phyloP scores from a whole-genome alignment of 2,113 vertebrate species.

The Pleuronectes platessa region DNA sequence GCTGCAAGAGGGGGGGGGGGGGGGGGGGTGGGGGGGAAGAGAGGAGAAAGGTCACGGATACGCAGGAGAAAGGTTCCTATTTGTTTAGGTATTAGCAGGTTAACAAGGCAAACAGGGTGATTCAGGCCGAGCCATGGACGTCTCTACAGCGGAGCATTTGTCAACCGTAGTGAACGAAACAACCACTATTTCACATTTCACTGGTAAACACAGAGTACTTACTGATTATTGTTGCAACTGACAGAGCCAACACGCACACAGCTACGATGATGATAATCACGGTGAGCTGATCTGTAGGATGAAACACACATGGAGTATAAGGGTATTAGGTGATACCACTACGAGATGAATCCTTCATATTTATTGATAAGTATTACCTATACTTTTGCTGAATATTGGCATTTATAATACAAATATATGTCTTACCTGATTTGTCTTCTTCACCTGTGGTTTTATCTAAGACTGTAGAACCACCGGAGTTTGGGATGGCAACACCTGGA shows the following conservation, averaged over 20 bases:
- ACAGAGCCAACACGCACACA: conserved; percentile 60
- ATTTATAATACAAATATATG: neutral
- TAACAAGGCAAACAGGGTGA: conserved; percentile 24
- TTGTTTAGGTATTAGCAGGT: conserved; percentile 49
- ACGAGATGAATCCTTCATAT: neutral
- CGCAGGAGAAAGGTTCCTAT: conserved; percentile 47
- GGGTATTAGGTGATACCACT: too few species aligned
- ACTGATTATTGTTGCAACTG: conserved; percentile 65
- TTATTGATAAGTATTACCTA: neutral
- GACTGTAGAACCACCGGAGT: accelerated
- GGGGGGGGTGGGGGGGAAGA: conserved; percentile 2
- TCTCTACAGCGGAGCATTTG: conserved; percentile 15
- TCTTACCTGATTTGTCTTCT: conserved; percentile 27
- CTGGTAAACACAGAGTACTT: conserved; percentile 41
- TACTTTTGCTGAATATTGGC: neutral
- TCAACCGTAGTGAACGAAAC: conserved; percentile 32
- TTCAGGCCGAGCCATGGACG: conserved; percentile 7
- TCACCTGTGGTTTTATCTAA: conserved; percentile 17
- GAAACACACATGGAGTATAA: neutral
- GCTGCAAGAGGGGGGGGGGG: conserved; percentile 56
- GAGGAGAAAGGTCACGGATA: conserved; percentile 32
- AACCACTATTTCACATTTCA: conserved; percentile 20
- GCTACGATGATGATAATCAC: conserved; percentile 68
- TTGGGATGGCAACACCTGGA: accelerated
- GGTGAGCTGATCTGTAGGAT: conserved; percentile 58